A percentile compares a stretch with the other conserved stretches of the same genome.
phyloP scores from a whole-genome alignment of 2,888 invertebrate genomes.

The Nemurella pictetii region DNA sequence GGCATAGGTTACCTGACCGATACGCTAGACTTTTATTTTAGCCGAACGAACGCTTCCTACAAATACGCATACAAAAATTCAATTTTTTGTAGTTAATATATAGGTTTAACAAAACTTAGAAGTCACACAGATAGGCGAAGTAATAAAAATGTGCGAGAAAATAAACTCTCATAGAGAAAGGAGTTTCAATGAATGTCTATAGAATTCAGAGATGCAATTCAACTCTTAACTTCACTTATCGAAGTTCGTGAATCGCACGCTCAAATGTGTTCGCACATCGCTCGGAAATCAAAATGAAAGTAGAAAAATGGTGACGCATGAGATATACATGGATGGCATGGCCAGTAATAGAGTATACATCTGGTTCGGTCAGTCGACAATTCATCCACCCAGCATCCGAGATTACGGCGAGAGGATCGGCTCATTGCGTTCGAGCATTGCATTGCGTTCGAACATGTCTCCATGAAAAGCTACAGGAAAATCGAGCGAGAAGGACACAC shows the following conservation, averaged over 20 bases:
- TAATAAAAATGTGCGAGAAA: too few relatives aligned
- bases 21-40: too few relatives aligned
- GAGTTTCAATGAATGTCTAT: too few relatives aligned
- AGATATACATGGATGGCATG: not conserved
- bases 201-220: too few relatives aligned
- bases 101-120: too few relatives aligned
- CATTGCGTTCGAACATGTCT: constrained; percentile 27
- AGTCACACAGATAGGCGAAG: too few relatives aligned
- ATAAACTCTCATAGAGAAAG: too few relatives aligned
- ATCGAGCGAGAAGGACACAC: not conserved
- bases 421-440: constrained; percentile 33
- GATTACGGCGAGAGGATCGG: constrained; percentile 28
- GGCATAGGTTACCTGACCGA: too few relatives aligned
- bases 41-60: too few relatives aligned
- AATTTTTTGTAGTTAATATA: too few relatives aligned
- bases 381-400: constrained; percentile 29
- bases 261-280: not conserved
- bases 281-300: not conserved
- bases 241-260: not conserved
- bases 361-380: constrained; percentile 33
- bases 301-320: not conserved
- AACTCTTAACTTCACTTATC: not conserved
- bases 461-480: not conserved
- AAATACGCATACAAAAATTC: too few relatives aligned
- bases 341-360: not conserved